phyloP scores from a whole-genome alignment of 2,113 vertebrate genomes.

The Coryphaenoides rupestris region DNA sequence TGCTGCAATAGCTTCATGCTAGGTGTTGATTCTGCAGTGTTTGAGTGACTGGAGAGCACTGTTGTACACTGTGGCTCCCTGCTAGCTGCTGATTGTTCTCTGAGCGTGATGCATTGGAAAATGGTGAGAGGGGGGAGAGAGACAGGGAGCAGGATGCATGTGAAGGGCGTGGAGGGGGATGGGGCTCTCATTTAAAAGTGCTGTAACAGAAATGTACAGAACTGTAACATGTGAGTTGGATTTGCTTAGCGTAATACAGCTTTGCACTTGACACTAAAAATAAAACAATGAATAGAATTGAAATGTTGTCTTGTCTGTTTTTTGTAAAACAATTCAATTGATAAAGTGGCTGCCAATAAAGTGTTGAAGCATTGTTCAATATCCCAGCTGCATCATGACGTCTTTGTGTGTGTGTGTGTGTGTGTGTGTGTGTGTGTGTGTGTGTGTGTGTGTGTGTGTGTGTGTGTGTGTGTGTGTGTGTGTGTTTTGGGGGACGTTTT shows the following conservation, averaged over 20 bases:
- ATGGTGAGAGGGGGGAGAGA: constrained; percentile 60
- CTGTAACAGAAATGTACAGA: constrained; percentile 85
- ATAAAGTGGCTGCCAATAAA: constrained; percentile 34
- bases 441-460: constrained; percentile 41
- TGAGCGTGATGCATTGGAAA: constrained; percentile 76
- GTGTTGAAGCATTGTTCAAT: constrained; percentile 39
- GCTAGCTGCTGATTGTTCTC: constrained; percentile 99
- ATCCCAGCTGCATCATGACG: constrained; percentile 90
- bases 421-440: constrained; percentile 41
- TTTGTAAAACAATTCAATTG: constrained; percentile 31
- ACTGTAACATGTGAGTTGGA: constrained; percentile 75
- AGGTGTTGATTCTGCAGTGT: constrained; percentile 2
- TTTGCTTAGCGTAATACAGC: constrained; percentile 53
- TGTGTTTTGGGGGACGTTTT: too few relatives aligned
- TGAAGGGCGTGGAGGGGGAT: constrained; percentile 26
- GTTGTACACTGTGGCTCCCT: constrained; percentile 77
- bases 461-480: constrained; percentile 42
- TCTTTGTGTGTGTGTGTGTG: constrained; percentile 48
- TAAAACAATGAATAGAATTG: constrained; percentile 39
- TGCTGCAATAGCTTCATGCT: too few relatives aligned
- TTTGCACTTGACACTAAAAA: constrained; percentile 34
- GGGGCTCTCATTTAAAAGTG: constrained; percentile 76
- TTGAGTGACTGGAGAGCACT: constrained; percentile 45
- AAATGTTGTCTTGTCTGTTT: constrained; percentile 68
- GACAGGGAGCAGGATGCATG: constrained; percentile 48